Conservation (phyloP, 2,888 invertebrate genomes). For the Alloplasta piceator region DNA sequence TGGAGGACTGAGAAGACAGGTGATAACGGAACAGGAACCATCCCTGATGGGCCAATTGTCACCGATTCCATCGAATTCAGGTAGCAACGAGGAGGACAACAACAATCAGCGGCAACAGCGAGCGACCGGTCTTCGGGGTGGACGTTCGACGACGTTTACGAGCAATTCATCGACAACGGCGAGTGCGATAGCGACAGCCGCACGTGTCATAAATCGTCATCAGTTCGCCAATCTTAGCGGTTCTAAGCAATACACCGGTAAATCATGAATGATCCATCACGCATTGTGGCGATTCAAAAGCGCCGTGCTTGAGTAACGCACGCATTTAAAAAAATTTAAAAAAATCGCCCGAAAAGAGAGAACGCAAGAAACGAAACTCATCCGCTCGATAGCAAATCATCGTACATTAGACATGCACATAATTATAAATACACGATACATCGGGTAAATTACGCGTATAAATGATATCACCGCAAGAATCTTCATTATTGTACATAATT, state of each 20-base stretch:
- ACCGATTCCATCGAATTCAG: slow-evolving; percentile 60
- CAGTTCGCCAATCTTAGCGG: slow-evolving; percentile 87
- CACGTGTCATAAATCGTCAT: slow-evolving; percentile 90
- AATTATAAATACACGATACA: background rate
- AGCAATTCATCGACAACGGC: slow-evolving; percentile 82
- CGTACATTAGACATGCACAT: background rate
- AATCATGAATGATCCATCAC: slow-evolving; percentile 73
- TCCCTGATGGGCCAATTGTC: slow-evolving; percentile 61
- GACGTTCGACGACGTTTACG: slow-evolving; percentile 84
- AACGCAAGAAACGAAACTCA: slow-evolving; percentile 20
- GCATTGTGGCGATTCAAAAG: slow-evolving; percentile 64
- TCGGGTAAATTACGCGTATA: background rate
- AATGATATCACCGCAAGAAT: slow-evolving; percentile 52
- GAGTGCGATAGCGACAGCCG: slow-evolving; percentile 88
- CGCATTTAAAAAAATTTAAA: slow-evolving; percentile 12
- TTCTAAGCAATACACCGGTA: slow-evolving; percentile 82
- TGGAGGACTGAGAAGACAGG: slow-evolving; percentile 76
- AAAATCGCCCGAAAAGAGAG: slow-evolving; percentile 13
- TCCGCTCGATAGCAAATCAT: slow-evolving; percentile 7
- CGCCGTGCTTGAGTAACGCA: slow-evolving; percentile 53
- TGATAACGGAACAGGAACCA: slow-evolving; percentile 77
- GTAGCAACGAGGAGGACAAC: slow-evolving; percentile 73
- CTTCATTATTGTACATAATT: slow-evolving; percentile 61
- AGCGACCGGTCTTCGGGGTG: slow-evolving; percentile 81
- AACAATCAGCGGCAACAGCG: slow-evolving; percentile 83